Percentiles rank a stretch among this genome's conserved stretches.
phyloP scores from a whole-genome alignment of 2,888 invertebrate species.

The Lasioglossum marginatum region DNA sequence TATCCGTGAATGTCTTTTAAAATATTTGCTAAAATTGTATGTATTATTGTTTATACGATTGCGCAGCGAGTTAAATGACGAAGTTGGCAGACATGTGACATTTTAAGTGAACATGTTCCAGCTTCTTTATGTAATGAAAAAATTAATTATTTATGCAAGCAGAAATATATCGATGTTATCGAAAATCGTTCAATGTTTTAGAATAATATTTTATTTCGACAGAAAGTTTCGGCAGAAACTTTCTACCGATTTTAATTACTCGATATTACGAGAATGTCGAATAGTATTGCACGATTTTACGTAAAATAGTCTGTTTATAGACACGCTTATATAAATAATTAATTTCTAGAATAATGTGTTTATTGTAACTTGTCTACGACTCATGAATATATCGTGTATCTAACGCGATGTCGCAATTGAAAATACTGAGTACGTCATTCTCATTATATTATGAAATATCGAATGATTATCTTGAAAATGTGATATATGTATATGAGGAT shows the following conservation, averaged over 20 bases:
- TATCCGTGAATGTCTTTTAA: neutral
- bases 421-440: neutral
- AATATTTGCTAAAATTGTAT: neutral
- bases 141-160: neutral
- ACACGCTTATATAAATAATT: neutral
- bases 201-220: neutral
- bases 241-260: neutral
- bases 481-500: neutral
- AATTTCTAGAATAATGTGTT: neutral
- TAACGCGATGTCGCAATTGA: neutral
- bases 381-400: neutral
- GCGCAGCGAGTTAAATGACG: neutral
- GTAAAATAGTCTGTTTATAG: slow-evolving; percentile 46
- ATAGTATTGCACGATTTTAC: slow-evolving; percentile 46
- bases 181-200: neutral
- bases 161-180: neutral
- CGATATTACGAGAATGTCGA: slow-evolving; percentile 8
- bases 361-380: neutral
- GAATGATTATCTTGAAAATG: neutral
- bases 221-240: no score
- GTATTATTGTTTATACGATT: neutral
- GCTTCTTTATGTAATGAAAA: neutral
- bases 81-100: slow-evolving; percentile 36
- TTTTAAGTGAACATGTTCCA: neutral
- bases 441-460: neutral